A percentile compares a stretch with the other conserved stretches of the same genome.
Conservation (phyloP, 1,140 invertebrate genomes). For the Pseudomyrmex sp. region DNA sequence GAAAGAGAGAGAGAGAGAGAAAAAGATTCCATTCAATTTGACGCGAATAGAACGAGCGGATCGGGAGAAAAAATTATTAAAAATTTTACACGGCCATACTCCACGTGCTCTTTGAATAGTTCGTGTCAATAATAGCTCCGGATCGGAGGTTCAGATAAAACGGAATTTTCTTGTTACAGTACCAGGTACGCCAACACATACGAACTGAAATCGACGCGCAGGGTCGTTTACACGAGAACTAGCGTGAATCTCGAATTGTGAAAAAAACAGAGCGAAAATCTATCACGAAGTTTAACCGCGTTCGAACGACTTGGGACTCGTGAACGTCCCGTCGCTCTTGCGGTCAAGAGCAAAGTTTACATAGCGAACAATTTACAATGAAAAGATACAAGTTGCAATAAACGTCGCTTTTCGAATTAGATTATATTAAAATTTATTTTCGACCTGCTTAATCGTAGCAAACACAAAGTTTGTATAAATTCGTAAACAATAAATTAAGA, state of each 20-base stretch:
- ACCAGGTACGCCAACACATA: background rate
- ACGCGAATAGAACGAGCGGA: background rate
- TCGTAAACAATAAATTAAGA: background rate
- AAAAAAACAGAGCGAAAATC: background rate
- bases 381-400: constrained; percentile 5
- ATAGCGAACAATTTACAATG: constrained; percentile 14
- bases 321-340: constrained; percentile 37
- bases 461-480: background rate
- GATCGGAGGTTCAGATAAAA: constrained; percentile 12
- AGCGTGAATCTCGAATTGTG: constrained; percentile 6
- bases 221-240: constrained; percentile 36
- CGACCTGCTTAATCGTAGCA: background rate
- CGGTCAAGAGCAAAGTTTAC: background rate
- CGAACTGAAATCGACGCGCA: constrained; percentile 17
- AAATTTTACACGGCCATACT: background rate
- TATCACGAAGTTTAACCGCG: constrained; percentile 39
- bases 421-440: constrained; percentile 5
- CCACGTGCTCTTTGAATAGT: no score
- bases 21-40: background rate
- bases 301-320: constrained; percentile 54
- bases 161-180: background rate
- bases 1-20: background rate
- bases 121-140: background rate
- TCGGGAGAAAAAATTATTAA: background rate
- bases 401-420: constrained; percentile 2